A percentile compares a stretch with the other conserved stretches of the same genome.
Evolutionary conservation across 2,888 invertebrate genomes (phyloP).

Genomic region (Salticus scenicus): DNA sequence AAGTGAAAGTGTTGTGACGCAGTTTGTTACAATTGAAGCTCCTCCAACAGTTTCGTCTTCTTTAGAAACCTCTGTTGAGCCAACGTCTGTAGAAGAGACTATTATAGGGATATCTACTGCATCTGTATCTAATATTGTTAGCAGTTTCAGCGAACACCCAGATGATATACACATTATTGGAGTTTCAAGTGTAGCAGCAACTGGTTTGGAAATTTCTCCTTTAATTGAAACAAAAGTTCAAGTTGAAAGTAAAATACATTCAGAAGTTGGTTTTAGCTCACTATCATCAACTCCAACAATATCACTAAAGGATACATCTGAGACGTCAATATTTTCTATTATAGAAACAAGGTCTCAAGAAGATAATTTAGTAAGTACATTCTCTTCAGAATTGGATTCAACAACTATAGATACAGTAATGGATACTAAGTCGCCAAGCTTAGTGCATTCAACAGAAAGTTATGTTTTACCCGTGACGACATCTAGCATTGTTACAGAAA

Average conservation of each 20-base stretch:
- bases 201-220: conserved; percentile 15
- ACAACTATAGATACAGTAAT: not conserved
- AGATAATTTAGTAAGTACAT: not conserved
- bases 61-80: conserved; percentile 31
- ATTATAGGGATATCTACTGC: conserved; percentile 52
- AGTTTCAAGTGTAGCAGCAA: conserved; percentile 48
- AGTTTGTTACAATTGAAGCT: conserved; percentile 69
- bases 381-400: not conserved
- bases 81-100: conserved; percentile 49
- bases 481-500: conserved; percentile 46
- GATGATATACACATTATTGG: conserved; percentile 46
- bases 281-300: not conserved
- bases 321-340: not conserved
- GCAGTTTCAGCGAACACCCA: conserved; percentile 36
- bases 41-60: conserved; percentile 34
- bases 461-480: conserved; percentile 37
- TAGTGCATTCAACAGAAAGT: conserved; percentile 55
- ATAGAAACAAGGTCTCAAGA: not conserved
- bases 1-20: conserved; percentile 71
- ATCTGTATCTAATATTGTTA: conserved; percentile 32
- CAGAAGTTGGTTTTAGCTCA: conserved; percentile 31
- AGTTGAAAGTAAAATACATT: conserved; percentile 42
- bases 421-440: not conserved
- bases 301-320: not conserved
- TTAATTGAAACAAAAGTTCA: conserved; percentile 36